Evolutionary conservation across 1,140 invertebrate genomes (phyloP).

Genomic region (Holotrichia oblita): DNA sequence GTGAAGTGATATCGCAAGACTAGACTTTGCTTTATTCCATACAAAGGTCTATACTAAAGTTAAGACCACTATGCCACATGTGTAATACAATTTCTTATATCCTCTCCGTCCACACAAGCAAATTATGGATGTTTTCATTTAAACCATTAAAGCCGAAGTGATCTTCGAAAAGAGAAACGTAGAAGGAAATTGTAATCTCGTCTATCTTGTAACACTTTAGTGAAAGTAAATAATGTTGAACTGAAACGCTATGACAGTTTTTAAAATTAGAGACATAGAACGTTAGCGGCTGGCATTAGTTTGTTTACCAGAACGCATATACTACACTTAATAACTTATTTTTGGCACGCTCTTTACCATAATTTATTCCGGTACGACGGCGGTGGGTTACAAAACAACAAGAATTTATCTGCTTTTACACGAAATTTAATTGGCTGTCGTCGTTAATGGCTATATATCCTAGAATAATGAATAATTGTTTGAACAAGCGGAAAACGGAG

Average conservation of each 20-base stretch:
- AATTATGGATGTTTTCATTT: no score
- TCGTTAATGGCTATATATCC: background rate
- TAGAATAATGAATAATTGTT: conserved; percentile 27
- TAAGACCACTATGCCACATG: no score
- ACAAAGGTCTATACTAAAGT: no score
- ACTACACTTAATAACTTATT: conserved; percentile 12
- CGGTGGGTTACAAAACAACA: conserved; percentile 2
- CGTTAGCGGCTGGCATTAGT: background rate
- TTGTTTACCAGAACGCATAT: background rate
- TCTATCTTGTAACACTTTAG: no score
- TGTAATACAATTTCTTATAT: no score
- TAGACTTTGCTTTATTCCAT: no score
- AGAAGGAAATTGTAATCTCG: no score
- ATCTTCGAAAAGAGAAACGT: no score
- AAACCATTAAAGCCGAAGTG: no score
- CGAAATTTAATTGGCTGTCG: conserved; percentile 27
- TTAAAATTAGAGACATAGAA: background rate
- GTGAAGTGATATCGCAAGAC: no score
- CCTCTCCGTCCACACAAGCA: no score
- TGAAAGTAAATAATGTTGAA: no score
- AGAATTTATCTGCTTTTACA: conserved; percentile 13
- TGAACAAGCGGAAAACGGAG: background rate
- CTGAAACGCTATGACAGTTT: background rate
- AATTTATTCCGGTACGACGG: conserved; percentile 1
- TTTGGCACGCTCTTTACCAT: conserved; percentile 27